phyloP scores from a whole-genome alignment of 2,113 vertebrate genomes.

The Silurus asotus region DNA sequence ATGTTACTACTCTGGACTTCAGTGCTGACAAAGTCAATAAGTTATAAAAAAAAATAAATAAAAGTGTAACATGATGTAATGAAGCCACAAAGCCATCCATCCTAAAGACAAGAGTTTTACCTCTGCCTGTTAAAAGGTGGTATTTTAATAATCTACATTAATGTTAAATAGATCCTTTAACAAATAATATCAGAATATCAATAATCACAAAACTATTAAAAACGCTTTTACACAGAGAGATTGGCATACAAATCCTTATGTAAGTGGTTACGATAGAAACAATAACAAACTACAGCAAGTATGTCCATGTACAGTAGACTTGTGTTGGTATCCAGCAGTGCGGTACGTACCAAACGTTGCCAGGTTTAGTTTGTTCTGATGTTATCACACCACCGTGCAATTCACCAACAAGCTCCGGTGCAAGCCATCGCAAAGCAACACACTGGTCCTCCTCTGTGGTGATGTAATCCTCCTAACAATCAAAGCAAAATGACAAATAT shows the following conservation, averaged over 20 bases:
- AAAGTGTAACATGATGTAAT: neutral
- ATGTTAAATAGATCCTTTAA: neutral
- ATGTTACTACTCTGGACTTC: neutral
- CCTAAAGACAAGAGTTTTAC: neutral
- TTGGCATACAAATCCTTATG: neutral
- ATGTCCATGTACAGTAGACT: neutral
- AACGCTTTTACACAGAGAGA: neutral
- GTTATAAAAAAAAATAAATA: neutral
- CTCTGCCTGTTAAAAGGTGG: neutral
- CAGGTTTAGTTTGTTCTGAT: constrained; percentile 88
- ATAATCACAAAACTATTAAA: neutral
- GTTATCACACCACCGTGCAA: constrained; percentile 88
- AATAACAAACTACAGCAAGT: neutral
- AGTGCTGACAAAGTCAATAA: neutral
- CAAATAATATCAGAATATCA: neutral
- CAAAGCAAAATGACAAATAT: neutral
- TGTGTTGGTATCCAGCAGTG: neutral
- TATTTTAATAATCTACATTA: neutral
- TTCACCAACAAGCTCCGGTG: constrained; percentile 91
- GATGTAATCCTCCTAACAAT: constrained; percentile 90
- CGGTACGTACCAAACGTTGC: constrained; percentile 91
- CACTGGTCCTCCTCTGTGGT: constrained; percentile 88
- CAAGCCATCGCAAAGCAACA: constrained; percentile 91
- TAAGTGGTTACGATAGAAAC: neutral
- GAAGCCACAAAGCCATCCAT: neutral